A percentile compares a stretch with the other conserved stretches of the same genome.
These are phyloP conservation scores for Mionectes macconnelli DNA, from an alignment of 2,113 vertebrate species.

Conservation along the genomic window DNA sequence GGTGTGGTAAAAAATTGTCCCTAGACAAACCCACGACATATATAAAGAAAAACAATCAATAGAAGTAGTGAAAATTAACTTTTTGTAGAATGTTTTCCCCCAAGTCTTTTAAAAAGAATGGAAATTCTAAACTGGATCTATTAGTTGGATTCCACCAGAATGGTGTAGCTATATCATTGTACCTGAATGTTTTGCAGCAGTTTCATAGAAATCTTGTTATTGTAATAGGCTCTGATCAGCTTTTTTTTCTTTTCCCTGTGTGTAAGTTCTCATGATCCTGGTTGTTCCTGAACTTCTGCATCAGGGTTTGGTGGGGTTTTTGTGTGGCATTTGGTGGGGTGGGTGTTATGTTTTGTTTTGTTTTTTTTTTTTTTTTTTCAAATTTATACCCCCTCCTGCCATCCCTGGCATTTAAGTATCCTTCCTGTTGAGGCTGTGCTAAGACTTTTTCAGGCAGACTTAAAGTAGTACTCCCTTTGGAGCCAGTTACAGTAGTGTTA, in stretches of 20 bases:
- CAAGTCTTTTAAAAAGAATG: neutral
- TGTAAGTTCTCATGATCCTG: neutral
- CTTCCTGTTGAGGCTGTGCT: neutral
- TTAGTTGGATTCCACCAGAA: neutral
- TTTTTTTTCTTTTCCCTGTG: neutral
- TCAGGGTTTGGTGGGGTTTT: too few relatives aligned
- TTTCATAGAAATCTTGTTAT: neutral
- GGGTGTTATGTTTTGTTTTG: too few relatives aligned
- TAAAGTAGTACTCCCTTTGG: neutral
- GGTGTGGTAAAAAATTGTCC: too few relatives aligned
- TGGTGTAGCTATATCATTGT: neutral
- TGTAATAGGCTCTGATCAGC: neutral
- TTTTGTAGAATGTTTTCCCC: neutral
- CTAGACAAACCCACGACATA: too few relatives aligned
- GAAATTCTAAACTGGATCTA: neutral
- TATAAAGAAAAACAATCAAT: neutral
- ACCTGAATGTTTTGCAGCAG: neutral
- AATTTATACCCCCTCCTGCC: accelerated
- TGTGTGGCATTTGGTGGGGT: too few relatives aligned
- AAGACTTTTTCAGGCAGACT: neutral
- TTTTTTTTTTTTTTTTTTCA: neutral
- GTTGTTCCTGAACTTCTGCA: neutral
- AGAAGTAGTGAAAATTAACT: neutral
- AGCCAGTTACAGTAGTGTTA: neutral
- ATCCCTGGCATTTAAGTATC: neutral